A percentile compares a stretch with the other conserved stretches of the same genome.
Conservation (phyloP, 2,113 vertebrate species). For the Pimephales promelas region DNA sequence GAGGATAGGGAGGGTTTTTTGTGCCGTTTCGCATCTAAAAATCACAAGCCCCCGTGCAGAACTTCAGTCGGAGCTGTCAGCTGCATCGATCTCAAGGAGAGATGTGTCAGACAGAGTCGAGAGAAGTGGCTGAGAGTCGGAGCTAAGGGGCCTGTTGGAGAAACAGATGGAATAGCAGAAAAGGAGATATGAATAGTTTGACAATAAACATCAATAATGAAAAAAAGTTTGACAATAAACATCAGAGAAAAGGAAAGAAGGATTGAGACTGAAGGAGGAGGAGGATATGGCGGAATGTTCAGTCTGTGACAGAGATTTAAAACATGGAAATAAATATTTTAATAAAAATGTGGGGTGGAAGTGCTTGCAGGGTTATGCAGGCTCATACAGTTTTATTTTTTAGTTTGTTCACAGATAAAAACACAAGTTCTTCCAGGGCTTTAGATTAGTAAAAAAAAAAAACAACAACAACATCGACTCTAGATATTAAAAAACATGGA, state of each 20-base stretch:
- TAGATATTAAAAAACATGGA: neutral
- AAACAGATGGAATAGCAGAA: conserved; percentile 49
- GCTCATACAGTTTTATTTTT: neutral
- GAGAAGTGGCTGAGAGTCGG: conserved; percentile 45
- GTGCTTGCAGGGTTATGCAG: neutral
- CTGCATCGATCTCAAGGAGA: conserved; percentile 56
- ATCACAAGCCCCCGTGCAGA: conserved; percentile 35
- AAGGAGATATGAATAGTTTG: conserved; percentile 53
- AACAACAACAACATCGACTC: neutral
- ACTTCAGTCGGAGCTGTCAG: conserved; percentile 55
- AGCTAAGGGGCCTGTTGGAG: conserved; percentile 49
- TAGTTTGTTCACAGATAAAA: neutral
- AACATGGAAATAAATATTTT: neutral
- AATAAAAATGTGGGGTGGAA: conserved; percentile 10
- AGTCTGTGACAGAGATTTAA: conserved; percentile 4
- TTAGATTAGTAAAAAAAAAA: neutral
- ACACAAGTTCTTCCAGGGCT: neutral
- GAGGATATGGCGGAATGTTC: conserved; percentile 13
- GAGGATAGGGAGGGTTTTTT: conserved; percentile 5
- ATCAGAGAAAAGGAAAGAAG: conserved; percentile 7
- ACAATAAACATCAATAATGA: conserved; percentile 52
- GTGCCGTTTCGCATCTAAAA: conserved; percentile 31
- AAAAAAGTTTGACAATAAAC: conserved; percentile 27
- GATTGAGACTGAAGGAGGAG: conserved; percentile 2
- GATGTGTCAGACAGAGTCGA: conserved; percentile 47